Evolutionary conservation across 2,888 invertebrate species (phyloP).

Genomic region (Coelopa pilipes): DNA sequence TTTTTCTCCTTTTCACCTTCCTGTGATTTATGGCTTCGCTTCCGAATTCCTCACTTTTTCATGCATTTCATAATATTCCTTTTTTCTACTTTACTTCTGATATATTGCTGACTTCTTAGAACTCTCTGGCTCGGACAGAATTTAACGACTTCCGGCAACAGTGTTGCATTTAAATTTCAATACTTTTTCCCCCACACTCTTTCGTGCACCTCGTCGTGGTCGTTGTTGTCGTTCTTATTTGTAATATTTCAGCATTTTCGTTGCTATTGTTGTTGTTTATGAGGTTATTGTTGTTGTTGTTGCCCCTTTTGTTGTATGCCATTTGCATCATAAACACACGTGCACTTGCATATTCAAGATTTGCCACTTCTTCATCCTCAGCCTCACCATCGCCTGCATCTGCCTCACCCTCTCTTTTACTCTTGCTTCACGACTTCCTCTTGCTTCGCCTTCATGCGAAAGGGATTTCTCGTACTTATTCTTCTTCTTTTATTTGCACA

Average conservation of each 20-base stretch:
- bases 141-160: slow-evolving; percentile 29
- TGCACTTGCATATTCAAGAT: slow-evolving; percentile 27
- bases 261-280: neutral
- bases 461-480: slow-evolving; percentile 4
- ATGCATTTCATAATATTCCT: neutral
- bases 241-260: neutral
- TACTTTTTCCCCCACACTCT: too few relatives aligned
- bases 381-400: neutral
- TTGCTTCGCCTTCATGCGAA: neutral
- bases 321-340: slow-evolving; percentile 15
- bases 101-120: slow-evolving; percentile 17
- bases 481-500: neutral
- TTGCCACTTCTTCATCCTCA: slow-evolving; percentile 9
- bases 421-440: neutral
- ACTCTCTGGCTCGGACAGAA: neutral
- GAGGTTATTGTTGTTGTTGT: neutral
- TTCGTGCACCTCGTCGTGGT: neutral
- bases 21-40: neutral
- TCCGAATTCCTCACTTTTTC: too few relatives aligned
- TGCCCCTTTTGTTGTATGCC: neutral
- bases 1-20: neutral
- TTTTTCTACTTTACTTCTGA: slow-evolving; percentile 3
- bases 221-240: neutral
- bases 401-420: neutral
- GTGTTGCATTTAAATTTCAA: slow-evolving; percentile 7